Base-by-base conservation (phyloP, 2,888 invertebrate genomes). In the Scelioninae gen. 1 region DNA sequence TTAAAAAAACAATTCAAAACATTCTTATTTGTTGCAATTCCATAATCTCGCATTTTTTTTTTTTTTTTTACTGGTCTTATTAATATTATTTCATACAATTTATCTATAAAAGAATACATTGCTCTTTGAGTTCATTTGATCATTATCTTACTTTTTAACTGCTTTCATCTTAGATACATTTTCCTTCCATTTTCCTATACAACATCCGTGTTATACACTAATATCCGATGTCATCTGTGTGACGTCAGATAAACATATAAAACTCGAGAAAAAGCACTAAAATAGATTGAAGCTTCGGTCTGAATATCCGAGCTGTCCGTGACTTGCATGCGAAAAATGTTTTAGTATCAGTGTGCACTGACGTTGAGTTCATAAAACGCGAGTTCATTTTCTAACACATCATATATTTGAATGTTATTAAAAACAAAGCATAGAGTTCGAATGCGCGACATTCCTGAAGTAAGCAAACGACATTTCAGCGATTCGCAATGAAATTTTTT, bases 241-340 rank as follows among this genome's bases (percentile, higher is more conserved):
- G 75, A 34, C 49, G 75, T 79, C 62, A 40, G 34, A 78, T 78
- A 72, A 74, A 77, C 43, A 86, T 74, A 83, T n/a, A n/a, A 83
- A 84, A 71, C 83, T 56, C 32, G 13, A 69, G 40, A 79, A 74
- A 63, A 77, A 62, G 82, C 82, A 84, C 84, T 85, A 84, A 79
- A 84, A 60, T 77, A 83, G 83, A 87, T 88, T 85, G 84, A 85
- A 85, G 82, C 77, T 75, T 55, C 49, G 65, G 65, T 53, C 82
- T 82, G 83, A 85, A 85, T 85, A 84, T 82, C 47, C 71, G 60
- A 74, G 72, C 71, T 74, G 60, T 80, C n/a, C 80, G 80, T 80
- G 80, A 80, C 80, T 74, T 72, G 80, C n/a, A 55, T 80, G 74
- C 56, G 60, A 29, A 74, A 68, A 68, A 80, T 62, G 68, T 63